These are phyloP conservation scores for Papilio dardanus DNA, from an alignment of 1,140 invertebrate species.

Conservation along the genomic window DNA sequence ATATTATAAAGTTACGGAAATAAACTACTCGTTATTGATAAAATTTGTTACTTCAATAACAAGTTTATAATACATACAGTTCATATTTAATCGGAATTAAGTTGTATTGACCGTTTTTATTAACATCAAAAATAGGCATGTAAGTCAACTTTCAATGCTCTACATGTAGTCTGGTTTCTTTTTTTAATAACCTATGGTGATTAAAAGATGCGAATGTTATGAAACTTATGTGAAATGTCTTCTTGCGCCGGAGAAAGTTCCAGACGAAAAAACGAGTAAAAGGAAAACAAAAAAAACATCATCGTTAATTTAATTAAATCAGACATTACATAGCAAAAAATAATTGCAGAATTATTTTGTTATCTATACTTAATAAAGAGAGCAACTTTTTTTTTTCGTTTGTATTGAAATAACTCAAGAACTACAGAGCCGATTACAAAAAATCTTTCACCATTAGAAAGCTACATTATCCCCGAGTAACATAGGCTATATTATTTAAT, in stretches of 20 bases:
- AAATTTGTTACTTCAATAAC: slow-evolving; percentile 10
- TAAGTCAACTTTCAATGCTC: slow-evolving; percentile 9
- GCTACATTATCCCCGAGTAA: no score
- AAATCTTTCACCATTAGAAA: no score
- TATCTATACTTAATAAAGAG: background rate
- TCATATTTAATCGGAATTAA: slow-evolving; percentile 15
- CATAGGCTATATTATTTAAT: no score
- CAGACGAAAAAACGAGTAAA: background rate
- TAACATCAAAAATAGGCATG: slow-evolving; percentile 2
- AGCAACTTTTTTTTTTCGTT: no score
- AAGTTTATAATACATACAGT: background rate
- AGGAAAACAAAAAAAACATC: background rate
- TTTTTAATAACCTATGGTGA: slow-evolving; percentile 9
- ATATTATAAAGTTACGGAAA: background rate
- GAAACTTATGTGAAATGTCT: background rate
- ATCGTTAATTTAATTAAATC: background rate
- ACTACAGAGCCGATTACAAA: no score
- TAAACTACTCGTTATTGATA: background rate
- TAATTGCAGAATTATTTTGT: background rate
- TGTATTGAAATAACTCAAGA: no score
- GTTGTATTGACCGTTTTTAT: slow-evolving; percentile 9
- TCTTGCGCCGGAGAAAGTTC: background rate
- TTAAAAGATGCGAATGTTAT: slow-evolving; percentile 1
- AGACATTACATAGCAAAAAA: background rate
- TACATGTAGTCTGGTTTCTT: background rate